Percentiles rank a stretch among this genome's conserved stretches.
phyloP scores from a whole-genome alignment of 2,797 vertebrate genomes.

The Argyrosomus regius region DNA sequence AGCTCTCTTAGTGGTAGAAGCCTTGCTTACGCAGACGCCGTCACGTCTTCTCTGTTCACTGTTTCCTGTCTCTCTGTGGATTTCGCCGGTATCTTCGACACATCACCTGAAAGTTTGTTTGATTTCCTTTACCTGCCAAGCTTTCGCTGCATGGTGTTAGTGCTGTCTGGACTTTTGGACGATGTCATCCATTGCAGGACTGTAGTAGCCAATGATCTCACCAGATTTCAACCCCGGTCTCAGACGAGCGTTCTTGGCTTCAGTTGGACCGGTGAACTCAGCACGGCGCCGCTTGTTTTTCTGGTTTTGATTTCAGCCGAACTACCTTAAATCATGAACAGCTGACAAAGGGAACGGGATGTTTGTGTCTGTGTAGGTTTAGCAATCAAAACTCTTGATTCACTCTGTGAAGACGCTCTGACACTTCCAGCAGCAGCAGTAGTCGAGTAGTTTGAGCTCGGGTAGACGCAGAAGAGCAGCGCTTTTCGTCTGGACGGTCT shows the following conservation, averaged over 20 bases:
- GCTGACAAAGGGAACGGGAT: slow-evolving; percentile 30
- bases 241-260: background rate
- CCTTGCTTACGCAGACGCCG: slow-evolving; percentile 44
- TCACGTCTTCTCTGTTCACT: background rate
- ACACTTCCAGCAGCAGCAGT: slow-evolving; percentile 31
- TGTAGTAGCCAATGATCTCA: background rate
- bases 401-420: slow-evolving; percentile 25
- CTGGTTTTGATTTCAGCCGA: slow-evolving; percentile 60
- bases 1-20: slow-evolving; percentile 55
- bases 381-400: slow-evolving; percentile 37
- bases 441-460: slow-evolving; percentile 13
- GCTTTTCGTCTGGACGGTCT: slow-evolving; percentile 50
- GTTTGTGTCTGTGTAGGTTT: slow-evolving; percentile 53
- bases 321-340: slow-evolving; percentile 66
- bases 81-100: background rate
- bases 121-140: slow-evolving; percentile 16
- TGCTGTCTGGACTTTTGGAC: background rate
- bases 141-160: slow-evolving; percentile 53
- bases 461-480: slow-evolving; percentile 62
- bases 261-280: background rate
- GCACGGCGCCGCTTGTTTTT: slow-evolving; percentile 10
- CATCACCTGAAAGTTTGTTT: slow-evolving; percentile 13
- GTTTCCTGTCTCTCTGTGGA: background rate
- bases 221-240: background rate
- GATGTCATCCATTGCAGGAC: background rate